Conservation (phyloP, 2,797 vertebrate species). For the Scleropages formosus region DNA sequence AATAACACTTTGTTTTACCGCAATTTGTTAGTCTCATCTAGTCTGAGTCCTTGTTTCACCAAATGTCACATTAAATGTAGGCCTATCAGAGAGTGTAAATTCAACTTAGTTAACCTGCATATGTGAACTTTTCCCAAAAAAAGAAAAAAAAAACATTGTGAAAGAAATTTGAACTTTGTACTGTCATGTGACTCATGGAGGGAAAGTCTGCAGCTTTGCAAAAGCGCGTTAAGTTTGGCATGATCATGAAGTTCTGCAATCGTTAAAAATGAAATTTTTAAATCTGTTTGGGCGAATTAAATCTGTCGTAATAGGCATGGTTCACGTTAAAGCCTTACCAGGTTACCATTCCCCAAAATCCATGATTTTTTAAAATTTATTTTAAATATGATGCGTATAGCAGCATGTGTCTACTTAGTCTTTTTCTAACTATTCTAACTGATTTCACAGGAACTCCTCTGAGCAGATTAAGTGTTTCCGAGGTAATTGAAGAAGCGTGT, state of each 20-base stretch:
- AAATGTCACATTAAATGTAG: no score
- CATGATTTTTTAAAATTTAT: neutral
- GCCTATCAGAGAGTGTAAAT: no score
- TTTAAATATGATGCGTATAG: neutral
- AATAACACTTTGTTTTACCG: no score
- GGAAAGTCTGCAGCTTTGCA: neutral
- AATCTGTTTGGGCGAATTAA: constrained; percentile 69
- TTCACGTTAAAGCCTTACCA: constrained; percentile 80
- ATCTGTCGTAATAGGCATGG: constrained; percentile 76
- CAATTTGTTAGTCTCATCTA: no score
- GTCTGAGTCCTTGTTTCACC: no score
- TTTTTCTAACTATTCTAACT: neutral
- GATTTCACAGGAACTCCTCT: constrained; percentile 71
- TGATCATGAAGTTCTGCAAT: no score
- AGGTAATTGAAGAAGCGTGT: constrained; percentile 75
- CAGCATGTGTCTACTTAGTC: neutral
- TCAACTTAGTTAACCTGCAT: no score
- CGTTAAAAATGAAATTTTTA: constrained; percentile 62
- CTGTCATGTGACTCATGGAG: constrained; percentile 29
- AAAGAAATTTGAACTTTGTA: constrained; percentile 26
- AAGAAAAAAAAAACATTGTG: neutral
- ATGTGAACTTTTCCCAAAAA: no score
- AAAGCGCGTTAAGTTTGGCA: neutral
- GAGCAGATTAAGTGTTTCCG: constrained; percentile 62
- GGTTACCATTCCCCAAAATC: constrained; percentile 55